Evolutionary conservation across 2,113 vertebrate genomes (phyloP).

Genomic region (Bothrops jararaca): DNA sequence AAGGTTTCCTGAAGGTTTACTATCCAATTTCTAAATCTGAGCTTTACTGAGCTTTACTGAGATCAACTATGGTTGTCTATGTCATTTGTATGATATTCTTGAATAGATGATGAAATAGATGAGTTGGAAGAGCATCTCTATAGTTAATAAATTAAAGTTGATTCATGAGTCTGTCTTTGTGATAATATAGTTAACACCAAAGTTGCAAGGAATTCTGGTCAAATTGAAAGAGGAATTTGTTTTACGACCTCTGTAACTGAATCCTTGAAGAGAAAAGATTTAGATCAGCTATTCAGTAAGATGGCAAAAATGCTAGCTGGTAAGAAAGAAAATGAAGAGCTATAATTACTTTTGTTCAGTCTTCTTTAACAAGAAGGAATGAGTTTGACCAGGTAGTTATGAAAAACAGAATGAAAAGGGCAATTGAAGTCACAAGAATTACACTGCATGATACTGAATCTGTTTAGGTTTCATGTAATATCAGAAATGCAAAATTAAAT

Average conservation of each 20-base stretch:
- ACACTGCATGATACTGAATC: not conserved
- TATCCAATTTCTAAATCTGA: no score
- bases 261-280: not conserved
- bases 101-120: no score
- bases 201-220: not conserved
- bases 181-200: not conserved
- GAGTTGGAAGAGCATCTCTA: no score
- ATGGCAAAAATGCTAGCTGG: not conserved
- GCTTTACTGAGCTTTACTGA: no score
- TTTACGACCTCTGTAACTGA: not conserved
- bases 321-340: not conserved
- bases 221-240: not conserved
- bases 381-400: not conserved
- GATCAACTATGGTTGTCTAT: no score
- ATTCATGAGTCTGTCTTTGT: not conserved
- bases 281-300: not conserved
- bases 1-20: no score
- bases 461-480: no score
- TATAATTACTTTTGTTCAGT: not conserved
- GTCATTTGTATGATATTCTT: no score
- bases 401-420: not conserved
- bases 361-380: not conserved
- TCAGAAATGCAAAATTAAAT: not conserved
- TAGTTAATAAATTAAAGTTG: no score
- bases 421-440: not conserved